These are phyloP conservation scores for Bicyclus anynana DNA, from an alignment of 1,140 invertebrate species.

Conservation along the genomic window DNA sequence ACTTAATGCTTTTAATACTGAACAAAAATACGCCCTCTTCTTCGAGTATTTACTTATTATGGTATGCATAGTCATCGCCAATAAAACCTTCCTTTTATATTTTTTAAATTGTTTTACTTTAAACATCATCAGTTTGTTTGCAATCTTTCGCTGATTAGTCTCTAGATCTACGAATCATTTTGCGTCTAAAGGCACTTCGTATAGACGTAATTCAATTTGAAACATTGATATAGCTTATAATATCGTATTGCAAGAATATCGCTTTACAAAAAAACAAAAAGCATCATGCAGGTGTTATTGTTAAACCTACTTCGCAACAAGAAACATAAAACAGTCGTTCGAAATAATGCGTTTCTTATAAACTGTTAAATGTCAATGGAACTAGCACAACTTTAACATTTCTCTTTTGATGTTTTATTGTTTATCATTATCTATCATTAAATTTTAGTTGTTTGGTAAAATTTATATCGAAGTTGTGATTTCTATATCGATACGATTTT, in stretches of 20 bases:
- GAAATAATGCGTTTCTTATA: neutral
- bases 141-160: no score
- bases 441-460: no score
- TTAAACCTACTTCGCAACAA: neutral
- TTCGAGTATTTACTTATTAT: no score
- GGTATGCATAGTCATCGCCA: no score
- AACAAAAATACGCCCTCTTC: no score
- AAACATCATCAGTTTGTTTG: no score
- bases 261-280: neutral
- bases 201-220: neutral
- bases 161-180: no score
- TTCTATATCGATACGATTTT: no score
- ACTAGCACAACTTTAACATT: neutral
- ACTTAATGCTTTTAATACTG: no score
- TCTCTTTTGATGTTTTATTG: neutral
- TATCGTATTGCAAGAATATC: neutral
- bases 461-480: no score
- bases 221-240: neutral
- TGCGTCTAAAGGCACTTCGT: neutral
- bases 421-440: neutral
- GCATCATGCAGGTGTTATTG: neutral
- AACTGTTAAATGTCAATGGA: neutral
- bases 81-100: no score
- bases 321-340: neutral
- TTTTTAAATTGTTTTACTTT: no score